A percentile compares a stretch with the other conserved stretches of the same genome.
Conservation (phyloP, 2,113 vertebrate genomes). For the Balaeniceps rex region DNA sequence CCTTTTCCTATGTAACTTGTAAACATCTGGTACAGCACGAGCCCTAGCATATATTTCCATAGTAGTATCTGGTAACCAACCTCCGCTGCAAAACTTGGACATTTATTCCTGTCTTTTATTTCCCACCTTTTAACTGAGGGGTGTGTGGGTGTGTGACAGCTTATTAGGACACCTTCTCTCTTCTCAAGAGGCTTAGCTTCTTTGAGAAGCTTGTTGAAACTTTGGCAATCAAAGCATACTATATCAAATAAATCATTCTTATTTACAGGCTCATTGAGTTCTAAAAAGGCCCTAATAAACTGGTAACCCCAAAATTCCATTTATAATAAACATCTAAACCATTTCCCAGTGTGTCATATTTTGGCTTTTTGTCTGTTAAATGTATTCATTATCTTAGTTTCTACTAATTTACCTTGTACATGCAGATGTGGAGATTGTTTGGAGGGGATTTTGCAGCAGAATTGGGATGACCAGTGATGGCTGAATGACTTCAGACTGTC, state of each 20-base stretch:
- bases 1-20: background rate
- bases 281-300: background rate
- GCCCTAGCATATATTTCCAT: background rate
- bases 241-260: background rate
- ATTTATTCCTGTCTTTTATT: background rate
- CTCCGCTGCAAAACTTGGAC: background rate
- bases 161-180: background rate
- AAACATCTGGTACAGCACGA: background rate
- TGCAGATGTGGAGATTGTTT: background rate
- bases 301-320: background rate
- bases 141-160: background rate
- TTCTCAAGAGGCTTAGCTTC: background rate
- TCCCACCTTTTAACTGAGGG: background rate
- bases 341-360: background rate
- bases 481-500: background rate
- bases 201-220: background rate
- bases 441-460: background rate
- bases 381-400: background rate
- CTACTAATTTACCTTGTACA: background rate
- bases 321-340: background rate
- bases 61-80: background rate
- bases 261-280: background rate
- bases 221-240: background rate
- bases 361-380: background rate
- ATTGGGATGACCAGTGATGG: background rate